Evolutionary conservation across 2,797 vertebrate genomes (phyloP).

Genomic region (Anisognathus igniventris): DNA sequence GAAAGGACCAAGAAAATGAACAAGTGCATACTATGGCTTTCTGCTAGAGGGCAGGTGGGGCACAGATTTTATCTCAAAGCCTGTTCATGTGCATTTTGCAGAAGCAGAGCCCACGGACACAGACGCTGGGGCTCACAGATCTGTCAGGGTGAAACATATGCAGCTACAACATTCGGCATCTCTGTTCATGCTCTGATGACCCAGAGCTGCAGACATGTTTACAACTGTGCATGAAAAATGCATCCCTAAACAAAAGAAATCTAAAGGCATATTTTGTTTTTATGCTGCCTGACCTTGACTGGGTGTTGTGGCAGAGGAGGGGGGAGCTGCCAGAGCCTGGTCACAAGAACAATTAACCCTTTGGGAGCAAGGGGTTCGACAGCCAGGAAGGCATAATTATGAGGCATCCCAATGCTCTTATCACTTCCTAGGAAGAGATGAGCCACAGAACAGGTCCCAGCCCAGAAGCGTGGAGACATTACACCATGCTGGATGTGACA

Average conservation of each 20-base stretch:
- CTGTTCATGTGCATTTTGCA: not conserved
- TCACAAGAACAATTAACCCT: conserved; percentile 8
- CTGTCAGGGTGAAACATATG: not conserved
- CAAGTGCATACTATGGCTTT: rapidly evolving
- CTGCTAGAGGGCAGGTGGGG: not conserved
- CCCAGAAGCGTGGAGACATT: not conserved
- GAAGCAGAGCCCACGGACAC: not conserved
- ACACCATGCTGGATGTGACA: not conserved
- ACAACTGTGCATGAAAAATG: not conserved
- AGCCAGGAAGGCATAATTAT: not conserved
- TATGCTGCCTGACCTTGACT: conserved; percentile 48
- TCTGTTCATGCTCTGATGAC: not conserved
- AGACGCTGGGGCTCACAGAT: not conserved
- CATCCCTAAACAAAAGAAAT: not conserved
- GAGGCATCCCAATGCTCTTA: not conserved
- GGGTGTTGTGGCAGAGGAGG: not conserved
- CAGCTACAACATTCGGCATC: not conserved
- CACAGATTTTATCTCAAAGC: not conserved
- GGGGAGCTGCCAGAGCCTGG: not conserved
- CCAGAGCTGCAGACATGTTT: not conserved
- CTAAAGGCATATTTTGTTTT: not conserved
- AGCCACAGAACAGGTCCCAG: not conserved
- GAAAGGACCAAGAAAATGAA: not conserved
- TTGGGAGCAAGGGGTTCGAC: not conserved
- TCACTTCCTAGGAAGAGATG: not conserved